Conservation (phyloP, 23 tunicate genomes). For the Halocynthia roretzi region DNA sequence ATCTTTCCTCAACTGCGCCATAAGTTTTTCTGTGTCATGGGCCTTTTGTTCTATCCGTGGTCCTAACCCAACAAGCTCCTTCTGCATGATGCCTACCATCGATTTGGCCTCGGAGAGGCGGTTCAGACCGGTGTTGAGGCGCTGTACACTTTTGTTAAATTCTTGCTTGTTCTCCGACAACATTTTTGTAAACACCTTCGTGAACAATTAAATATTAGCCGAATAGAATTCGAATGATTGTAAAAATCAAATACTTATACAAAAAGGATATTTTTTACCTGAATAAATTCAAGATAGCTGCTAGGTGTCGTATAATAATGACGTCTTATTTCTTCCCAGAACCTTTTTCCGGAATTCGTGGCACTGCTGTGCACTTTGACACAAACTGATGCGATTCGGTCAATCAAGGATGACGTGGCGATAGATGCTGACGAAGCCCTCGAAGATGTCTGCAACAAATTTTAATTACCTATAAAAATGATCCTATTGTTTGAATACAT, state of each 20-base stretch:
- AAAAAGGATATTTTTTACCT: slow-evolving; percentile 21
- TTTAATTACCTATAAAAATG: background rate
- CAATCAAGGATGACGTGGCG: background rate
- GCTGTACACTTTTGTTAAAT: slow-evolving; percentile 43
- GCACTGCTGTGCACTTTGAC: slow-evolving; percentile 83
- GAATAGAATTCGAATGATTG: background rate
- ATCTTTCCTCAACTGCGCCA: slow-evolving; percentile 74
- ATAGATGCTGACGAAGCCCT: background rate
- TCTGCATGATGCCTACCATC: slow-evolving; percentile 69
- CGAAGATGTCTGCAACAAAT: slow-evolving; percentile 1
- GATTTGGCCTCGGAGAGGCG: slow-evolving; percentile 76
- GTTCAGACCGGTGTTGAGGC: slow-evolving; percentile 54
- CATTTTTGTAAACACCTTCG: slow-evolving; percentile 88
- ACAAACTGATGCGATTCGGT: slow-evolving; percentile 65
- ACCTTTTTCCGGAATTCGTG: slow-evolving; percentile 27
- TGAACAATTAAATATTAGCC: slow-evolving; percentile 1
- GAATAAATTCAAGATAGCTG: slow-evolving; percentile 86
- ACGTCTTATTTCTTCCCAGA: slow-evolving; percentile 89
- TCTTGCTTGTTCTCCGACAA: slow-evolving; percentile 49
- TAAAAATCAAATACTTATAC: background rate
- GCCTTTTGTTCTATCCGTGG: slow-evolving; percentile 86
- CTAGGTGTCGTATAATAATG: slow-evolving; percentile 83
- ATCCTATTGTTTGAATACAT: no score
- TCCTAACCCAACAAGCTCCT: slow-evolving; percentile 76
- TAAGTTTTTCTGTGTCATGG: slow-evolving; percentile 60